Conservation (phyloP, 2,888 invertebrate species). For the Crematogaster levior region DNA sequence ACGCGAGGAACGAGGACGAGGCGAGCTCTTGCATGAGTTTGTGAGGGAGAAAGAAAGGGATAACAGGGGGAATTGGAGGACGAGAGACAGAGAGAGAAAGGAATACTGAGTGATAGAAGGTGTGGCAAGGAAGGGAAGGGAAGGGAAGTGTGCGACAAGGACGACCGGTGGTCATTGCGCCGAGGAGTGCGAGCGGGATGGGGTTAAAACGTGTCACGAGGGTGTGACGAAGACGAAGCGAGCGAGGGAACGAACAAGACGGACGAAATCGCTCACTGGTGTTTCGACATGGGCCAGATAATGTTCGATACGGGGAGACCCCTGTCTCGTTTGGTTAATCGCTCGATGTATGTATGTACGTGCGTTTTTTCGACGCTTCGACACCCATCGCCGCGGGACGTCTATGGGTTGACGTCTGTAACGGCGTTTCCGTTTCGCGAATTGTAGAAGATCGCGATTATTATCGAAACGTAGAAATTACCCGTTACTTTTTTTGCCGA, state of each 20-base stretch:
- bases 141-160: constrained; percentile 60
- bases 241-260: constrained; percentile 77
- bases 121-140: constrained; percentile 52
- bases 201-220: constrained; percentile 38
- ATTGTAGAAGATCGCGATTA: not conserved
- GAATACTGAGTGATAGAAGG: constrained; percentile 47
- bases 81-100: constrained; percentile 1
- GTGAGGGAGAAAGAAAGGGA: constrained; percentile 23
- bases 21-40: constrained; percentile 9
- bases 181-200: constrained; percentile 51
- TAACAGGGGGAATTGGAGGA: constrained; percentile 22
- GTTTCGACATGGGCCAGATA: constrained; percentile 81
- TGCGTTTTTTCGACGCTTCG: constrained; percentile 54
- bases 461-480: not conserved
- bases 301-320: constrained; percentile 81
- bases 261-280: constrained; percentile 83
- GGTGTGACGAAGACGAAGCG: constrained; percentile 53
- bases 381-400: constrained; percentile 16
- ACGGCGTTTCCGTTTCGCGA: not conserved
- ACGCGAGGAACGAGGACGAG: constrained; percentile 19
- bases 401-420: constrained; percentile 9
- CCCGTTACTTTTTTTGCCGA: not conserved
- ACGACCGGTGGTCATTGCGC: constrained; percentile 49
- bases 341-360: constrained; percentile 69
- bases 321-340: constrained; percentile 82